phyloP scores from a whole-genome alignment of 53 echinoderm and acorn worm genomes.

The Apostichopus leukothele region DNA sequence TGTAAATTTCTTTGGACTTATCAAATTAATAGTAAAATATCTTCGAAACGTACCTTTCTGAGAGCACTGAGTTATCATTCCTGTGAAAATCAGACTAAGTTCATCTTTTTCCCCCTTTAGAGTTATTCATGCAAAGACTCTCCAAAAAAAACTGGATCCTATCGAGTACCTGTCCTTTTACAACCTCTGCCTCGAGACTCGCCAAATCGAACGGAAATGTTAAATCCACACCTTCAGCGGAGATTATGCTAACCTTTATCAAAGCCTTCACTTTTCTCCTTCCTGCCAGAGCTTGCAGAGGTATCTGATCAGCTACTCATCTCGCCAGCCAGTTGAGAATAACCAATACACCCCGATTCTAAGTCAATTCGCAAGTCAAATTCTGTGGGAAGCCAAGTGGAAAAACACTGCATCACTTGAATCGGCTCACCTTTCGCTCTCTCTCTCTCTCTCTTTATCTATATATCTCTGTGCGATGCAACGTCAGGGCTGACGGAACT shows the following conservation, averaged over 20 bases:
- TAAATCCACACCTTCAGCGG: conserved; percentile 48
- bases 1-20: too few relatives aligned
- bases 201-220: conserved; percentile 42
- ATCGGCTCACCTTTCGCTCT: not conserved
- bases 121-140: too few relatives aligned
- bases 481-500: conserved; percentile 17
- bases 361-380: conserved; percentile 22
- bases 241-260: conserved; percentile 33
- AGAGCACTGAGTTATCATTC: too few relatives aligned
- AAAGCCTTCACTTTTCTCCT: conserved; percentile 11
- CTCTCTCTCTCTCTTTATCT: not conserved
- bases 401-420: conserved; percentile 37
- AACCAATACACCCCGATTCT: conserved; percentile 37
- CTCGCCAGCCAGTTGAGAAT: conserved; percentile 30
- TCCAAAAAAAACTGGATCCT: not conserved
- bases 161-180: not conserved
- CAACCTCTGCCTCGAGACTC: conserved; percentile 17
- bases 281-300: conserved; percentile 13
- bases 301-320: conserved; percentile 38
- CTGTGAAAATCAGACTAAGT: too few relatives aligned
- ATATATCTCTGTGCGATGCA: not conserved
- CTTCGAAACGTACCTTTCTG: too few relatives aligned
- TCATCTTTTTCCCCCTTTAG: too few relatives aligned
- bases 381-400: conserved; percentile 43
- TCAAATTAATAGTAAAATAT: too few relatives aligned